Conservation (phyloP, 2,888 invertebrate species). For the Melieria crassipennis region DNA sequence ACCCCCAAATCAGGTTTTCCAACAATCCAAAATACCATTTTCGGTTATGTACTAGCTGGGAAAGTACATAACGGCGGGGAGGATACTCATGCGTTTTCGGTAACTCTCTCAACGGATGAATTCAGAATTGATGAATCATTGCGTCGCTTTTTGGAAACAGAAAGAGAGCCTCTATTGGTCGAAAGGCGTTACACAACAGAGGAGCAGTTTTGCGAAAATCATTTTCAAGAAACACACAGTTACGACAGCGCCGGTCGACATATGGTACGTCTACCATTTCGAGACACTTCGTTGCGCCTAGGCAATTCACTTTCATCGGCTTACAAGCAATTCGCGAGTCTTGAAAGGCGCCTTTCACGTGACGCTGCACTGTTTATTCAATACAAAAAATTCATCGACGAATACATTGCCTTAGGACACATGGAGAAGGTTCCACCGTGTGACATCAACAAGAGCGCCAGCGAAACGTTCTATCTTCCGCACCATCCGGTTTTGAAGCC, state of each 20-base stretch:
- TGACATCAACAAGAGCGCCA: slow-evolving; percentile 20
- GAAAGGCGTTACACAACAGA: background rate
- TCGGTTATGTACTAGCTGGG: slow-evolving; percentile 15
- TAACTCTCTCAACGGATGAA: background rate
- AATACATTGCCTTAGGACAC: slow-evolving; percentile 38
- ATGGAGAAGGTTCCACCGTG: slow-evolving; percentile 30
- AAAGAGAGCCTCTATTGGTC: slow-evolving; percentile 5
- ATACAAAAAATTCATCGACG: slow-evolving; percentile 37
- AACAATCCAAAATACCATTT: slow-evolving; percentile 8
- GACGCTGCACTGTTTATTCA: slow-evolving; percentile 19
- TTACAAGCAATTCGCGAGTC: slow-evolving; percentile 2
- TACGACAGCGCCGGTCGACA: slow-evolving; percentile 4
- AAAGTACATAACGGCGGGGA: slow-evolving; percentile 18
- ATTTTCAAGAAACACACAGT: background rate
- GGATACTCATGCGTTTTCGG: background rate
- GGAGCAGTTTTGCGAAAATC: slow-evolving; percentile 14
- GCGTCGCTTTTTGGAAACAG: slow-evolving; percentile 12
- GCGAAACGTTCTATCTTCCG: slow-evolving; percentile 38
- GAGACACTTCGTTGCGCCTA: background rate
- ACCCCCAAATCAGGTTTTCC: slow-evolving; percentile 13
- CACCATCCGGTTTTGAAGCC: slow-evolving; percentile 42
- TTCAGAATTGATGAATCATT: slow-evolving; percentile 1
- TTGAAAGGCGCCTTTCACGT: slow-evolving; percentile 7
- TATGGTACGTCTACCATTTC: slow-evolving; percentile 1
- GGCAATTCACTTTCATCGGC: slow-evolving; percentile 7